Conservation (phyloP, 1,140 invertebrate species). For the Lerema accius region DNA sequence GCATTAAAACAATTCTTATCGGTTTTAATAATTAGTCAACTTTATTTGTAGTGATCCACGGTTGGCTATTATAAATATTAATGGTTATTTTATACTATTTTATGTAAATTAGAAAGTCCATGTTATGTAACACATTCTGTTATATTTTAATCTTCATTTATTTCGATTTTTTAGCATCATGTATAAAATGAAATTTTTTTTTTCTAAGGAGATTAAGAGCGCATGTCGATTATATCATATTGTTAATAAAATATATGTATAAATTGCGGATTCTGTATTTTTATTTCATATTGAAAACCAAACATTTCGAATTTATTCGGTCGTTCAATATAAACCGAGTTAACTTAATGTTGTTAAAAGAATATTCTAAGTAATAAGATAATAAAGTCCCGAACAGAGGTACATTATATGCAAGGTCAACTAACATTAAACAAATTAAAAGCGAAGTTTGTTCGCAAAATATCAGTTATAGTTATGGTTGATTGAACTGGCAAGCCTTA, state of each 20-base stretch:
- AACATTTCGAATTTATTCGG: no score
- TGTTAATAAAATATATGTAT: conserved; percentile 82
- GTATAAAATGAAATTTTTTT: conserved; percentile 62
- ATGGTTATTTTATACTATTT: conserved; percentile 54
- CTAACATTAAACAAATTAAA: no score
- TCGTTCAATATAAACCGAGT: no score
- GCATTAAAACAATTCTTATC: conserved; percentile 5
- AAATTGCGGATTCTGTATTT: conserved; percentile 62
- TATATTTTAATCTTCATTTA: conserved; percentile 56
- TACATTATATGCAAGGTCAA: conserved; percentile 1
- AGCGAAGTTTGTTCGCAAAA: no score
- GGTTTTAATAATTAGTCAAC: conserved; percentile 17
- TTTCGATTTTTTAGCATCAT: conserved; percentile 67
- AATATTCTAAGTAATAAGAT: neutral
- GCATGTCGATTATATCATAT: conserved; percentile 80
- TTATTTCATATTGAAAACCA: no score
- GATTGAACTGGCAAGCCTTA: conserved; percentile 17
- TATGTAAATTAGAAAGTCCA: conserved; percentile 70
- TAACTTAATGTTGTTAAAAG: no score
- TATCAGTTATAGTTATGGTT: neutral
- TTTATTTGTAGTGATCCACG: conserved; percentile 35
- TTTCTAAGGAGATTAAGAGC: conserved; percentile 70
- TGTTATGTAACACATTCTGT: conserved; percentile 65
- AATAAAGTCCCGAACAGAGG: neutral
- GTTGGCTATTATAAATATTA: conserved; percentile 43